phyloP scores from a whole-genome alignment of 2,113 vertebrate genomes.

The Peromyscus leucopus region DNA sequence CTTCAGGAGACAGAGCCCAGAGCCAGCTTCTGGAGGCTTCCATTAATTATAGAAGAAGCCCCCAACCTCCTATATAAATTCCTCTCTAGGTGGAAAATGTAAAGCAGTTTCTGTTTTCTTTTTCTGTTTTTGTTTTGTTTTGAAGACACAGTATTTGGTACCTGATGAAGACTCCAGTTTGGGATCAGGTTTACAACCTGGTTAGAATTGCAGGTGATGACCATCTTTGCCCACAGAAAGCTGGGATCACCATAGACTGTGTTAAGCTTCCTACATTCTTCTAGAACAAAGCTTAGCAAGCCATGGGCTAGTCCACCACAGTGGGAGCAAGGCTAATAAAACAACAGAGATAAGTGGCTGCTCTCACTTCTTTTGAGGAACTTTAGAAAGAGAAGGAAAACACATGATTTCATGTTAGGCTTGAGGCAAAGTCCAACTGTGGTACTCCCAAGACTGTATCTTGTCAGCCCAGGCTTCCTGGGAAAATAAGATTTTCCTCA shows the following conservation, averaged over 20 bases:
- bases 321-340: background rate
- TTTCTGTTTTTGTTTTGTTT: background rate
- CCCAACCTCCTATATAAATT: background rate
- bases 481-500: background rate
- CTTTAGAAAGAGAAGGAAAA: slow-evolving; percentile 44
- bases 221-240: background rate
- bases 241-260: background rate
- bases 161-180: background rate
- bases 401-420: background rate
- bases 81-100: background rate
- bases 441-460: background rate
- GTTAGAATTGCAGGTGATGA: background rate
- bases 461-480: background rate
- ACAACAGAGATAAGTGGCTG: background rate
- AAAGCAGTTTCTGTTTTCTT: background rate
- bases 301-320: background rate
- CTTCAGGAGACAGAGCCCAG: background rate
- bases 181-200: background rate
- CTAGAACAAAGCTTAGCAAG: slow-evolving; percentile 25
- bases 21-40: background rate
- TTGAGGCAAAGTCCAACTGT: background rate
- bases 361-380: background rate
- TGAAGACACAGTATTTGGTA: background rate
- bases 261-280: background rate
- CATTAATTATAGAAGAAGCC: background rate